Evolutionary conservation across 2,113 vertebrate species (phyloP).

Genomic region (Syngnathus scovelli): DNA sequence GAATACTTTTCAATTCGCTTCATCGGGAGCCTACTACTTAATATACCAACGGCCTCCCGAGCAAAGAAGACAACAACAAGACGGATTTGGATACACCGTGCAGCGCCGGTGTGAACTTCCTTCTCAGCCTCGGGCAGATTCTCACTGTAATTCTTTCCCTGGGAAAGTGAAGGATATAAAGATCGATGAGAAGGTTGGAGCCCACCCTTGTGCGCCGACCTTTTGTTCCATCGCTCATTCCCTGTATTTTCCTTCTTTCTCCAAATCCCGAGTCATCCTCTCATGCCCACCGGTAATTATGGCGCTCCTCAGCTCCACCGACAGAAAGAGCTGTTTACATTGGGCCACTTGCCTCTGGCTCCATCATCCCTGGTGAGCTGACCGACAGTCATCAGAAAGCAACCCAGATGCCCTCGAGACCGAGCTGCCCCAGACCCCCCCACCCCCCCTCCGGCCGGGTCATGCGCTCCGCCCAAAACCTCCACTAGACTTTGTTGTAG

Average conservation of each 20-base stretch:
- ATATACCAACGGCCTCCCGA: constrained; percentile 45
- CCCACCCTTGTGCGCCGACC: not conserved
- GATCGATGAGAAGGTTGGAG: constrained; percentile 48
- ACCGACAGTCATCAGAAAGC: constrained; percentile 39
- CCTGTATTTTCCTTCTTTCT: constrained; percentile 8
- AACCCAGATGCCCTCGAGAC: constrained; percentile 15
- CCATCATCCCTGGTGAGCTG: constrained; percentile 9
- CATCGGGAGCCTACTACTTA: constrained; percentile 26
- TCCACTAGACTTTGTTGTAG: constrained; percentile 17
- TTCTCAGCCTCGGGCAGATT: constrained; percentile 21
- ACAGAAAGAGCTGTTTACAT: constrained; percentile 59
- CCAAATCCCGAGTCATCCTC: constrained; percentile 37
- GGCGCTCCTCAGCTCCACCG: constrained; percentile 37
- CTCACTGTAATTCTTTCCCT: constrained; percentile 24
- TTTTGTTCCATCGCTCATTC: constrained; percentile 16
- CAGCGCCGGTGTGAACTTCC: constrained; percentile 32
- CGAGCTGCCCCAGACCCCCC: constrained; percentile 17
- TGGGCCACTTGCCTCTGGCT: constrained; percentile 53
- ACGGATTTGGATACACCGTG: constrained; percentile 35
- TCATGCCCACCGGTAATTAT: constrained; percentile 38
- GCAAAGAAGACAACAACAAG: constrained; percentile 7
- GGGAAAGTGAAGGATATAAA: constrained; percentile 58
- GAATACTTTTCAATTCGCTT: constrained; percentile 32
- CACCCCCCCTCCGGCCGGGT: constrained; percentile 16
- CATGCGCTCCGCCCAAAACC: constrained; percentile 15